Percentiles rank a stretch among this genome's conserved stretches.
These are phyloP conservation scores for Donacobius atricapilla DNA, from an alignment of 2,113 vertebrate species.

Conservation along the genomic window DNA sequence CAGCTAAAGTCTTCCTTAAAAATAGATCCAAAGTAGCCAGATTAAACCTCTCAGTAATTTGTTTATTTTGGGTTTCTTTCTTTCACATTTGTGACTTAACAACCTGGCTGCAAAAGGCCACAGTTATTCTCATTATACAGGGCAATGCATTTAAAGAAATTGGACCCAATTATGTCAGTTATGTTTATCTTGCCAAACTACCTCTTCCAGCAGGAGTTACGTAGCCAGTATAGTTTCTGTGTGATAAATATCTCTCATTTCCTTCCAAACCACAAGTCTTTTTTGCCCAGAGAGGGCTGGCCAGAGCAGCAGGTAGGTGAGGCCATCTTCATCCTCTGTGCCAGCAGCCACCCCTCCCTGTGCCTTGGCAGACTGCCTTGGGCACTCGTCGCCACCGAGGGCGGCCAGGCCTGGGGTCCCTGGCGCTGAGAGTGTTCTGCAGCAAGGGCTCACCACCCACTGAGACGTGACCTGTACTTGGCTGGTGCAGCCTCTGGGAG, in stretches of 20 bases:
- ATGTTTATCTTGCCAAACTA: neutral
- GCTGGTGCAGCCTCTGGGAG: neutral
- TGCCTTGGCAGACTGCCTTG: neutral
- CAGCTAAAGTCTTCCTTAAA: neutral
- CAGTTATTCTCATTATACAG: neutral
- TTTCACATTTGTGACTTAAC: constrained; percentile 5
- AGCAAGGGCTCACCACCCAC: neutral
- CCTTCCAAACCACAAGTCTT: neutral
- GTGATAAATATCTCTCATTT: neutral
- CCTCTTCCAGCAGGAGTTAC: neutral
- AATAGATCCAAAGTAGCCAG: neutral
- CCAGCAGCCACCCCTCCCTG: neutral
- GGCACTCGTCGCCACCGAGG: fast-evolving
- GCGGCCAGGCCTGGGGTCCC: too few relatives aligned
- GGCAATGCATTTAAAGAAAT: neutral
- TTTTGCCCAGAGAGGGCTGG: neutral
- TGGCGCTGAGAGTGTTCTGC: neutral
- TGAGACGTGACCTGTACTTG: neutral
- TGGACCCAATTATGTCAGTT: neutral
- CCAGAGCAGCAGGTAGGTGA: neutral
- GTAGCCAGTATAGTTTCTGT: neutral
- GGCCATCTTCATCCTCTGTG: neutral
- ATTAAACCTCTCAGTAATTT: neutral
- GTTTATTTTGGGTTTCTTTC: constrained; percentile 1
- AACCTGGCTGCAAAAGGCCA: neutral